Percentiles rank a stretch among this genome's conserved stretches.
These are phyloP conservation scores for Sesia apiformis DNA, from an alignment of 2,888 invertebrate species.

Conservation along the genomic window DNA sequence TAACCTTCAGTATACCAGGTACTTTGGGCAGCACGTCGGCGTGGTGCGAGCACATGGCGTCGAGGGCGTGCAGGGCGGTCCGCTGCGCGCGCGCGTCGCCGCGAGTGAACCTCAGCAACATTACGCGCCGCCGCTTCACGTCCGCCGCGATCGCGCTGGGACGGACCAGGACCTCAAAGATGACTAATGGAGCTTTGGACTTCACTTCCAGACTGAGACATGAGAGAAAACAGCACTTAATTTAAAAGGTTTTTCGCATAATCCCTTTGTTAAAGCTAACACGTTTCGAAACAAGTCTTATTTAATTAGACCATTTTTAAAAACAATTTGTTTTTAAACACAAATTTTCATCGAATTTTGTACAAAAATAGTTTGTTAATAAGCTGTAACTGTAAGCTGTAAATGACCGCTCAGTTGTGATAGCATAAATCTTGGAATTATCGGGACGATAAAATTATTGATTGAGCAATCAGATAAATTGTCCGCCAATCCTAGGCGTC, in stretches of 20 bases:
- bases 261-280: slow-evolving; percentile 72
- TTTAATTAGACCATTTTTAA: no score
- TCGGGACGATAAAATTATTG: no score
- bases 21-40: slow-evolving; percentile 89
- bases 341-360: slow-evolving; percentile 37
- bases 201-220: slow-evolving; percentile 85
- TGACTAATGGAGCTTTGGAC: slow-evolving; percentile 92
- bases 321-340: slow-evolving; percentile 36
- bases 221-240: background rate
- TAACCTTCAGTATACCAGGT: slow-evolving; percentile 87
- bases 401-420: no score
- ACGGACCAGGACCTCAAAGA: slow-evolving; percentile 92
- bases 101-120: slow-evolving; percentile 85
- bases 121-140: slow-evolving; percentile 82
- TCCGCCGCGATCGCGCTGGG: slow-evolving; percentile 78
- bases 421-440: no score
- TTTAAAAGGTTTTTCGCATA: background rate
- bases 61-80: slow-evolving; percentile 94
- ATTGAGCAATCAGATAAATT: no score
- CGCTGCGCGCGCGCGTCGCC: slow-evolving; percentile 90
- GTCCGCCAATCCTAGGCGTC: no score
- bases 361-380: no score
- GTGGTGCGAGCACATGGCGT: slow-evolving; percentile 91
- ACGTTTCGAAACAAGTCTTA: slow-evolving; percentile 82
- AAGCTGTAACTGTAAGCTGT: no score